Evolutionary conservation across 1,140 invertebrate species (phyloP).

Genomic region (Drosophila willistoni): DNA sequence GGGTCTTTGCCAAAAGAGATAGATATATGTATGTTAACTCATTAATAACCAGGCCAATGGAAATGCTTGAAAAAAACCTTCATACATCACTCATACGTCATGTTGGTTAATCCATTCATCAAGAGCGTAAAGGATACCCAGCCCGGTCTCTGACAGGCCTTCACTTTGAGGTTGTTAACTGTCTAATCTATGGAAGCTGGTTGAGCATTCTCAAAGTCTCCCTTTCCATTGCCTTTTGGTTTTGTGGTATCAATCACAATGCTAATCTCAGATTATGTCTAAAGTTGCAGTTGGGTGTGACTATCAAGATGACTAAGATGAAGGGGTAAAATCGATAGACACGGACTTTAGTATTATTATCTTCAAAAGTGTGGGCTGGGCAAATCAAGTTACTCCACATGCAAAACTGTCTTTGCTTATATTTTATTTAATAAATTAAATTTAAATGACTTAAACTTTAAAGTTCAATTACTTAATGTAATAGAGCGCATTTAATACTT

Average conservation of each 20-base stretch:
- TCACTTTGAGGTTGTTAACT: constrained; percentile 35
- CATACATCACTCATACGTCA: constrained; percentile 79
- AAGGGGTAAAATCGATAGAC: constrained; percentile 33
- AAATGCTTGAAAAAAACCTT: constrained; percentile 26
- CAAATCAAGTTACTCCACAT: background rate
- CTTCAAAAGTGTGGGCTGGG: background rate
- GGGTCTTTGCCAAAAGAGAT: constrained; percentile 36
- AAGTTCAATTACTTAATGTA: no score
- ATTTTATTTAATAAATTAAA: background rate
- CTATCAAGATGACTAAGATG: background rate
- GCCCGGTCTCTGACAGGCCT: constrained; percentile 44
- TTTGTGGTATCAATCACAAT: constrained; percentile 70
- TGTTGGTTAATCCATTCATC: constrained; percentile 71
- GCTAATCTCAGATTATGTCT: constrained; percentile 48
- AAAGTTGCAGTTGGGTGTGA: constrained; percentile 21
- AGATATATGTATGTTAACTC: constrained; percentile 36
- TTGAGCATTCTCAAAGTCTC: constrained; percentile 9
- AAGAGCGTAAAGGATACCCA: constrained; percentile 27
- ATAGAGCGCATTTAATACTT: no score
- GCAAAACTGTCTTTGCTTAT: background rate
- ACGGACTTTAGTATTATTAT: background rate
- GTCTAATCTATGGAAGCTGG: constrained; percentile 55
- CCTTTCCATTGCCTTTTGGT: background rate
- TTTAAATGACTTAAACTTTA: no score
- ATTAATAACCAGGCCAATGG: constrained; percentile 62